A percentile compares a stretch with the other conserved stretches of the same genome.
Evolutionary conservation across 2,888 invertebrate genomes (phyloP).

Genomic region (Mayetiola destructor): DNA sequence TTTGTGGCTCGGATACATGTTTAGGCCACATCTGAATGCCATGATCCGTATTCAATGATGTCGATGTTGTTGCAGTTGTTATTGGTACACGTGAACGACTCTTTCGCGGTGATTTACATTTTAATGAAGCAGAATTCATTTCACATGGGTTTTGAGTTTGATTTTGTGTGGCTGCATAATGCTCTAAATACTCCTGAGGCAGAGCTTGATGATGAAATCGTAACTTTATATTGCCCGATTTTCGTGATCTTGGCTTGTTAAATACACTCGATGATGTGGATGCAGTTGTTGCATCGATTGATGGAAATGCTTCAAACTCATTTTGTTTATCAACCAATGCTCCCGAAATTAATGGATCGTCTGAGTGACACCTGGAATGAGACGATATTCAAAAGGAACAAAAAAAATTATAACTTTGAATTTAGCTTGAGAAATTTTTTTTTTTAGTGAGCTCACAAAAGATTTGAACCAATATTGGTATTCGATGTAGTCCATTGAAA

Average conservation of each 20-base stretch:
- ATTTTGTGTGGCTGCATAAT: conserved; percentile 58
- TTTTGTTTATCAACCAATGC: conserved; percentile 24
- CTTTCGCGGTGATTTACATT: conserved; percentile 19
- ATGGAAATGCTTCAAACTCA: conserved; percentile 16
- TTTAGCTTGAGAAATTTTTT: background rate
- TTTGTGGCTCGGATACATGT: conserved; percentile 57
- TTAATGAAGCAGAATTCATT: conserved; percentile 5
- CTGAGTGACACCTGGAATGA: conserved; percentile 24
- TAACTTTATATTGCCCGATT: conserved; percentile 49
- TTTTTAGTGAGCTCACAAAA: conserved; percentile 15
- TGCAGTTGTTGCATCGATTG: conserved; percentile 20
- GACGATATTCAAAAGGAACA: background rate
- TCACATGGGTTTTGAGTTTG: conserved; percentile 32
- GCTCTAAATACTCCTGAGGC: conserved; percentile 63
- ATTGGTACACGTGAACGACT: no score
- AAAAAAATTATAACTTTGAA: background rate
- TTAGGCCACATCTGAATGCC: conserved; percentile 62
- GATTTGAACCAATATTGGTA: conserved; percentile 17
- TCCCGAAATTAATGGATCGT: conserved; percentile 35
- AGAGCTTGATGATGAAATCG: conserved; percentile 69
- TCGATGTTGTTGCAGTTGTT: background rate
- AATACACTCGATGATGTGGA: background rate
- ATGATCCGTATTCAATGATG: conserved; percentile 32
- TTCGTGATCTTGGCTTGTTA: conserved; percentile 19
- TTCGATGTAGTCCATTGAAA: conserved; percentile 10